Evolutionary conservation across 2,888 invertebrate genomes (phyloP), one percentile per base, ranked within the genome.

Genomic region (Nudaria mundana): DNA sequence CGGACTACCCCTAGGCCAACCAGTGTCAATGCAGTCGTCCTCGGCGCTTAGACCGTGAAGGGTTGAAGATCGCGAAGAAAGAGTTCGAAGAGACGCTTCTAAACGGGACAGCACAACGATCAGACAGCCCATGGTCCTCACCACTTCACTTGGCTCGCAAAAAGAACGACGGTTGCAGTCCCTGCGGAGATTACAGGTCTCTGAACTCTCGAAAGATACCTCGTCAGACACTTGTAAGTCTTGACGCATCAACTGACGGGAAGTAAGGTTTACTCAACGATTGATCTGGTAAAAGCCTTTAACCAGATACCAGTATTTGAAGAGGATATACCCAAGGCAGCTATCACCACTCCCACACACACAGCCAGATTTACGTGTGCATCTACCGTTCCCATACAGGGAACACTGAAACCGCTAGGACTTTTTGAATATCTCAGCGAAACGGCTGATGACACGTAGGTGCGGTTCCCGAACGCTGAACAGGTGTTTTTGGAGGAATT

Each of bases 131-230:
- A n/a, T n/a, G n/a, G n/a, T n/a, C n/a, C n/a, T n/a, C n/a, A n/a
- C n/a, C n/a, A n/a, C n/a, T n/a, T n/a, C 41, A 41, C 8, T 29
- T 41, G 7, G 34, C 33, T 0, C 24, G 18, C 1, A 41, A 41
- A n/a, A 41, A 37, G n/a, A n/a, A 41, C 30, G 23, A 37, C 14
- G 29, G 29, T 5, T 41, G 41, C 37, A 36, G 41, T 14, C 41
- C 41, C 8, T 41, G 41, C 7, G 40, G 40, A 1, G 39, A 40
- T 7, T 40, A 40, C 7, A 28, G 39, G 8, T 10, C 18, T 3
- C n/a, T 40, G 6, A 40, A 40, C 15, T 33, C 39, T 10, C 29
- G 30, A 6, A 39, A 23, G 22, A 10, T 40, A 41, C 16, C 40
- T 36, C 1, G 23, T 41, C 16, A 14, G 24, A 8, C 41, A 37